Evolutionary conservation across 2,888 invertebrate genomes (phyloP), one percentile per base, ranked within the genome.

Genomic region (Bhutanitis thaidina): DNA sequence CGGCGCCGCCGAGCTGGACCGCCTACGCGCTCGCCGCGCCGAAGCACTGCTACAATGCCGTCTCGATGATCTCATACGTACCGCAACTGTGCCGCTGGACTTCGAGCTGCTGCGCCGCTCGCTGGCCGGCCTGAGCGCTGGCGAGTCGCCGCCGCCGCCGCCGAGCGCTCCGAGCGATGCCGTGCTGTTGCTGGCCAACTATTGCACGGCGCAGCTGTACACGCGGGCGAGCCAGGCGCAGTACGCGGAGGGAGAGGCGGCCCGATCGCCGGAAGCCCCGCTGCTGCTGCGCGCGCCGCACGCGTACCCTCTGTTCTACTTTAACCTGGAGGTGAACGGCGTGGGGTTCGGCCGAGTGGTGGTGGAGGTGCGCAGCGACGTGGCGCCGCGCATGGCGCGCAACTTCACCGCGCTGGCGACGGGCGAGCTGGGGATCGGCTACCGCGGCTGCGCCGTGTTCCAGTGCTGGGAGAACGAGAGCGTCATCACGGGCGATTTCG

Each of bases 391-490:
- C 71, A 95, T 95, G 95, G 93, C 94, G 27, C 93, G 94, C 71
- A 95, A 95, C 78, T 95, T 95, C 73, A 91, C 93, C 46, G 91
- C 93, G 15, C 82, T 95, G 39, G 91, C 93, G 14, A 93, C 93
- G 8, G 94, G 94, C 41, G 94, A 94, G 67, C 90, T 93, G 29
- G 94, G 95, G 20, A 91, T 93, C 64, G 94, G 95, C 39, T 95
- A 95, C 79, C 94, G 93, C 64, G 95, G 95, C 35, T 95, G 95
- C 77, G 90, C 92, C 62, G 93, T 95, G 62, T 95, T 95, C 79
- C 95, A 95, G 74, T 94, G 95, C 70, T 95, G 95, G 95, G 94
- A 93, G 65, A 93, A 93, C 58, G 95, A 95, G 74, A 94, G 94
- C 72, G 93, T 95, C 41, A 94, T 95, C 61, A 94, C 94, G 12